Evolutionary conservation across 1,140 invertebrate genomes (phyloP).

Genomic region (Amyelois transitella): DNA sequence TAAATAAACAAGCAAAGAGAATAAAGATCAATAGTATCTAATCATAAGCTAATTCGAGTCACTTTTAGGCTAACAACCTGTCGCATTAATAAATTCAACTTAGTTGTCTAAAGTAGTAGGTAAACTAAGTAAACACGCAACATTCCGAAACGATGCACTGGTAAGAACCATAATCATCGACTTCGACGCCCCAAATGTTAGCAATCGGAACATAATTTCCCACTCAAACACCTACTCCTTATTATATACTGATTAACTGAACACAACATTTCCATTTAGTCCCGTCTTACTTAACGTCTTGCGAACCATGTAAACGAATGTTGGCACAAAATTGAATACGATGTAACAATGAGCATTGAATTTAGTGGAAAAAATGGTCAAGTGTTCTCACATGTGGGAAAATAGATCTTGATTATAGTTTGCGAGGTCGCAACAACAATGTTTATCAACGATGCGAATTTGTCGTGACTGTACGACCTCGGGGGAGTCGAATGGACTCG

Average conservation of each 20-base stretch:
- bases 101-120: too few relatives aligned
- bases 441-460: slow-evolving; percentile 44
- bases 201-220: slow-evolving; percentile 2
- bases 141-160: neutral
- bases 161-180: neutral
- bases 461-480: slow-evolving; percentile 23
- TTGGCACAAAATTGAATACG: neutral
- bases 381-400: slow-evolving; percentile 6
- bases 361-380: slow-evolving; percentile 3
- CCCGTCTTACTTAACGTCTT: neutral
- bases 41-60: too few relatives aligned
- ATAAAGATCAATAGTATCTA: too few relatives aligned
- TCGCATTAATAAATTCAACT: too few relatives aligned
- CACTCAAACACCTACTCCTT: neutral
- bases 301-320: neutral
- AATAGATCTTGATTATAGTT: neutral
- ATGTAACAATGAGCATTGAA: neutral
- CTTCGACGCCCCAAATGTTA: neutral
- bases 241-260: neutral
- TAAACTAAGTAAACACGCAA: neutral
- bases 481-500: neutral
- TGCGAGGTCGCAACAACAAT: neutral
- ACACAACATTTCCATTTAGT: slow-evolving; percentile 6
- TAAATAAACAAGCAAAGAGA: too few relatives aligned
- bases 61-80: too few relatives aligned